These are phyloP conservation scores for Brachyopa scutellaris DNA, from an alignment of 2,888 invertebrate species.

Conservation along the genomic window DNA sequence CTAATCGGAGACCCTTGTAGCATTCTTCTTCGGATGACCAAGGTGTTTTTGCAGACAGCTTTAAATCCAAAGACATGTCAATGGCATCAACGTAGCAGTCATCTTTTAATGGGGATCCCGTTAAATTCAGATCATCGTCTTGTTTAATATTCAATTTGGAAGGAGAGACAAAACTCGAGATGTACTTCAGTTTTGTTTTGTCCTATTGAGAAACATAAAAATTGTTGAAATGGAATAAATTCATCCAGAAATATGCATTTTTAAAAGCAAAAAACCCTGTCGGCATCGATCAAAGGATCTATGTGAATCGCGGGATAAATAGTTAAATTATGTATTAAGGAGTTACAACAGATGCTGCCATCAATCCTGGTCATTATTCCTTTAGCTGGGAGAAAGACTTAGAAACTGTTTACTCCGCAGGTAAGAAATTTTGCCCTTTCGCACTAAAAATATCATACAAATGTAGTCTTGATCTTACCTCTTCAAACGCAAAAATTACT, in stretches of 20 bases:
- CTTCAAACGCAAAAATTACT: slow-evolving; percentile 72
- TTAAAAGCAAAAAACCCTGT: too few species aligned
- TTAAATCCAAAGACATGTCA: slow-evolving; percentile 77
- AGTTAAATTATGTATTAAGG: too few species aligned
- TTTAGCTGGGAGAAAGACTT: too few species aligned
- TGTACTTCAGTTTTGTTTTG: slow-evolving; percentile 18
- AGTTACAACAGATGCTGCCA: too few species aligned
- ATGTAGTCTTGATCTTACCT: too few species aligned
- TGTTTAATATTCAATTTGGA: slow-evolving; percentile 70
- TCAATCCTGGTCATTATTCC: too few species aligned
- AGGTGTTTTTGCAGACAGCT: slow-evolving; percentile 73
- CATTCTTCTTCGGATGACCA: slow-evolving; percentile 79
- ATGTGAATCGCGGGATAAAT: too few species aligned
- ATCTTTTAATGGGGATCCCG: slow-evolving; percentile 81
- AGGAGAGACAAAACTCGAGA: slow-evolving; percentile 60
- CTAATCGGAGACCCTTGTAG: slow-evolving; percentile 76
- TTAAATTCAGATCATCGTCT: slow-evolving; percentile 76
- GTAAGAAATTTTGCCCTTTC: too few species aligned
- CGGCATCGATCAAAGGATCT: too few species aligned
- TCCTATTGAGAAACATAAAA: slow-evolving; percentile 5
- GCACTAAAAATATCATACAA: too few species aligned
- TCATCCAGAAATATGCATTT: slow-evolving; percentile 5
- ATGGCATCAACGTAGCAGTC: slow-evolving; percentile 79
- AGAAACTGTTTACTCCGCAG: too few species aligned
- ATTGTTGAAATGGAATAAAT: not conserved